phyloP scores from a whole-genome alignment of 2,797 vertebrate species.

The Trachurus trachurus region DNA sequence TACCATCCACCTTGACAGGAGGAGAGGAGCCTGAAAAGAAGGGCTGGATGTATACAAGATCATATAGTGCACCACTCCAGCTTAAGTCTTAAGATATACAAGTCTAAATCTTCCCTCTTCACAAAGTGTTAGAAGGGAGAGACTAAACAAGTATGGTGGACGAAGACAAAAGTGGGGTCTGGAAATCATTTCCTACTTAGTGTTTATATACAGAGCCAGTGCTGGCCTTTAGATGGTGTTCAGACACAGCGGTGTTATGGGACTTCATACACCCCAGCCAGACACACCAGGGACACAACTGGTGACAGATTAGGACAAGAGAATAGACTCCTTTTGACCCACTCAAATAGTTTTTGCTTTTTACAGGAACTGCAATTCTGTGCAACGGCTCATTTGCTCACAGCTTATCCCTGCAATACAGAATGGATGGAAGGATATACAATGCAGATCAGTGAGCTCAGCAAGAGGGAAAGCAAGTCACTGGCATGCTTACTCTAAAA shows the following conservation, averaged over 20 bases:
- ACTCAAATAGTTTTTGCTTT: slow-evolving; percentile 48
- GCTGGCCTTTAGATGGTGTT: slow-evolving; percentile 68
- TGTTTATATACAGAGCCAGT: slow-evolving; percentile 75
- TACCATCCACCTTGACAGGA: slow-evolving; percentile 55
- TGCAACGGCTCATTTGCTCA: slow-evolving; percentile 50
- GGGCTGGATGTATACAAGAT: slow-evolving; percentile 17
- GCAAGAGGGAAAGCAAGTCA: slow-evolving; percentile 41
- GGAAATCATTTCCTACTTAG: slow-evolving; percentile 79
- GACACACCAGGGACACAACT: slow-evolving; percentile 51
- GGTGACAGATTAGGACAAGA: slow-evolving; percentile 67
- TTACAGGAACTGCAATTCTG: slow-evolving; percentile 45
- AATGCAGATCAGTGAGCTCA: slow-evolving; percentile 56
- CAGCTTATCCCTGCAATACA: slow-evolving; percentile 42
- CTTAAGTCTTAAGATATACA: slow-evolving; percentile 37
- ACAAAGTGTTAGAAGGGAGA: slow-evolving; percentile 46
- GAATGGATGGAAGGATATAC: slow-evolving; percentile 50
- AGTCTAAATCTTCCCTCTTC: slow-evolving; percentile 22
- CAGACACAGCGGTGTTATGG: slow-evolving; percentile 56
- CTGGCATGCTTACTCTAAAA: slow-evolving; percentile 37
- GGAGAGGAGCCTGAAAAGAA: slow-evolving; percentile 34
- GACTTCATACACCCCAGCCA: slow-evolving; percentile 48
- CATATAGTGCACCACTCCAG: slow-evolving; percentile 21
- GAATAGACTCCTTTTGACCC: slow-evolving; percentile 43
- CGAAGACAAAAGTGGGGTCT: slow-evolving; percentile 57
- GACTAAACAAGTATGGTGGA: slow-evolving; percentile 49